Evolutionary conservation across 1,140 invertebrate species (phyloP), one percentile per base, ranked within the genome.

Genomic region (Bombus sylvicola): DNA sequence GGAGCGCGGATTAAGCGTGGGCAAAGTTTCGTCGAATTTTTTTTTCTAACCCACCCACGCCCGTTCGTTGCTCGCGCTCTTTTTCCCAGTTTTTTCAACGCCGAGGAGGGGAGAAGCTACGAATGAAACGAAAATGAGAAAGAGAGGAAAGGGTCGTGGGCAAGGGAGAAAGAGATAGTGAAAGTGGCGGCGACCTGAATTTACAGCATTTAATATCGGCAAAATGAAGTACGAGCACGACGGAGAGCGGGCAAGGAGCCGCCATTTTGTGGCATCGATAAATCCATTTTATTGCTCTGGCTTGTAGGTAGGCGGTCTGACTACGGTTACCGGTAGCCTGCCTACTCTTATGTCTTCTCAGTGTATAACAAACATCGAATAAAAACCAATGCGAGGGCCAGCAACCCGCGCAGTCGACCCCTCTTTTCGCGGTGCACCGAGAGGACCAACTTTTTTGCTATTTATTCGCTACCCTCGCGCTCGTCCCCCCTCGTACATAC

Each of bases 131-230:
- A 66, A 81, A 68, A 64, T 31, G 85, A 66, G 43, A 25, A 25
- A 59, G n/a, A 75, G 25, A 66, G 41, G 3, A 18, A 66, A 18
- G 18, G 18, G 6, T 28, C 28, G 12, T 5, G 28, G 4, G n/a
- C 62, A 53, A 57, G 13, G 22, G 4, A 53, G 62, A n/a, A 37
- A 77, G 41, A 31, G 72, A 69, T 62, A 69, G 75, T 41, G 77
- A 74, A 73, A 81, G 77, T 69, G 82, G 88, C 85, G 83, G 72
- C 85, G 73, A 76, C 72, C 57, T 85, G 88, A 90, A 89, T 91
- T 92, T 92, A 92, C 90, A 92, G 92, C 91, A 87, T 92, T 92
- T 92, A 92, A 92, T 92, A 92, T 92, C 87, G 91, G 91, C 89
- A 91, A 92, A 92, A 92, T 92, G 91, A 92, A 91, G 92, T 91